Base-by-base conservation (phyloP, 1,140 invertebrate species). In the Zaprionus vittiger region DNA sequence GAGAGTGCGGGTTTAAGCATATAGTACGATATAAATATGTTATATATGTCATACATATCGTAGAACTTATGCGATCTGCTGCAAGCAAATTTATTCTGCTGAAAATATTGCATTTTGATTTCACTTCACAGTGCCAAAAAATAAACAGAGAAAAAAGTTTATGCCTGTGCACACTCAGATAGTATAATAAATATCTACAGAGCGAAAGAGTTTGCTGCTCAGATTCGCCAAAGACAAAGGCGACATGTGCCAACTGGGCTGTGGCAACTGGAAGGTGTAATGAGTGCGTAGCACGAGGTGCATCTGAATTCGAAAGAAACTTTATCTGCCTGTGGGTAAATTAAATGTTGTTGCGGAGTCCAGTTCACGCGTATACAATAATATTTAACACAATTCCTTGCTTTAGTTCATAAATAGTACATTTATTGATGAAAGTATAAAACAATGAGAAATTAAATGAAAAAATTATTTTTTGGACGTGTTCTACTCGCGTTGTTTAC, bases 101-200 rank as follows among this genome's bases (percentile, higher is more conserved):
- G 83, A 81, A 85, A 83, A 86, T 83, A 86, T 86, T 89, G 78
- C 78, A 81, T 72, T 89, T 89, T 79, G 63, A 83, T 87, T 69
- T 68, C 64, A 24, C 44, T 31, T 37, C 44, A 77, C 38, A 71
- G 12, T 56, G 44, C 34, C 55, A 52, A 15, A 41, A 20, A 26
- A 54, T n/a, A 38, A 38, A 64, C 62, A 37, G 54, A 62, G 38
- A 24, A 56, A 59, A 67, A 75, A 79, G 52, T 73, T 54, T 11
- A 31, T 68, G 70, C 24, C 22, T 73, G 49, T 67, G 55, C 60
- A 67, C 52, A 44, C 56, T 52, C 28, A 57, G n/a, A 44, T 56
- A 34, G 31, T 9, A 44, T 38, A 5, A 74, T 69, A 69, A 74
- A 74, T 61, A 62, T 34, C 22, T 26, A 47, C 44, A 31, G 14